Evolutionary conservation across 53 echinoderm and acorn worm species (phyloP).

Genomic region (Temnopleurus reevesii): DNA sequence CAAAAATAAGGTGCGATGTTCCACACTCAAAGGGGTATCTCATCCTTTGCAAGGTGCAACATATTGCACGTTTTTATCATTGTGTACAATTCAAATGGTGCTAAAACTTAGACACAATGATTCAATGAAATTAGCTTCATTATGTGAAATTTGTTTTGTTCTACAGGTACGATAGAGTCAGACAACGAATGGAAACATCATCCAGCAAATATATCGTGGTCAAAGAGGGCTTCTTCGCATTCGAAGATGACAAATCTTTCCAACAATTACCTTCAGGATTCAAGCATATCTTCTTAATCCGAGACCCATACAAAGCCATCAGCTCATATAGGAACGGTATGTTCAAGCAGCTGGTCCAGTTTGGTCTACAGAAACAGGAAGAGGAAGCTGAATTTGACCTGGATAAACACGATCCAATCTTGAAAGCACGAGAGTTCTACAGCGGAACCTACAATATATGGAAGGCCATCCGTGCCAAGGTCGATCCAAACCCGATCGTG

Average conservation of each 20-base stretch:
- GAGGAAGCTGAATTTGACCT: background rate
- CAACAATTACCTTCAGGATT: background rate
- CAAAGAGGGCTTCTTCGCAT: background rate
- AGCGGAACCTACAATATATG: background rate
- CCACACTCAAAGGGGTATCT: too few relatives aligned
- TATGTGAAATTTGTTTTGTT: background rate
- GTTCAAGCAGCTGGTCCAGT: background rate
- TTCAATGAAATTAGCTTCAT: too few relatives aligned
- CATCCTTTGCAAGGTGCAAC: too few relatives aligned
- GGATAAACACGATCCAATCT: background rate
- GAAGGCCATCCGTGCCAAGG: background rate
- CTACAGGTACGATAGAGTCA: background rate
- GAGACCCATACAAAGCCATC: background rate
- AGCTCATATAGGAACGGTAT: background rate
- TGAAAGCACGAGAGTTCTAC: background rate
- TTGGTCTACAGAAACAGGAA: background rate
- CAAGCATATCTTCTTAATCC: background rate
- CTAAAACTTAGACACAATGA: too few relatives aligned
- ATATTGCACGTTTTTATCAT: too few relatives aligned
- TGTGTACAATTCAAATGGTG: too few relatives aligned
- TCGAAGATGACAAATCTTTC: background rate
- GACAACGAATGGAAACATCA: background rate
- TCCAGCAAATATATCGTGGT: background rate
- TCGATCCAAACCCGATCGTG: constrained; percentile 11
- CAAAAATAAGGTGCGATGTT: too few relatives aligned